Percentiles rank a stretch among this genome's conserved stretches.
Conservation (phyloP, 1,140 invertebrate species). For the Monochamus saltuarius region DNA sequence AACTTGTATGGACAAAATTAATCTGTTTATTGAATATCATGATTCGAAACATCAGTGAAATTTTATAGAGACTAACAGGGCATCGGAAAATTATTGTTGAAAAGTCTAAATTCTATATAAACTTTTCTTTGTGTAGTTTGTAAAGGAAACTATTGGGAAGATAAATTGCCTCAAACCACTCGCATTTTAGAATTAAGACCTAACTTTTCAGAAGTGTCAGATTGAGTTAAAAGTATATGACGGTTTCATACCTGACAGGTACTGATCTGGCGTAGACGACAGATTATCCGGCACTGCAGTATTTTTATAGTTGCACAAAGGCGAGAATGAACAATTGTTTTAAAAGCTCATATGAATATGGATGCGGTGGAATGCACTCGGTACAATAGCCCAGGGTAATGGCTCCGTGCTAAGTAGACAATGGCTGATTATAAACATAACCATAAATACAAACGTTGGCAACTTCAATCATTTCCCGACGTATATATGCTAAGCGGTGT, state of each 20-base stretch:
- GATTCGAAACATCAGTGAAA: no score
- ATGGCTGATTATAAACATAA: constrained; percentile 51
- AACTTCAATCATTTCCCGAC: constrained; percentile 48
- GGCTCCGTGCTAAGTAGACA: constrained; percentile 49
- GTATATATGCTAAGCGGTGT: constrained; percentile 25
- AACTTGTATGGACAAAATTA: no score
- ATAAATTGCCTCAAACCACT: no score
- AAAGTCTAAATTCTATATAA: no score
- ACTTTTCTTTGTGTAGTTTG: no score
- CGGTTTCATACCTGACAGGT: neutral
- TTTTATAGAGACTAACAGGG: no score
- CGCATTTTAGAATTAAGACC: no score
- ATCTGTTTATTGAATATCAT: no score
- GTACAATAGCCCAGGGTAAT: constrained; percentile 46
- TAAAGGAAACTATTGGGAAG: no score
- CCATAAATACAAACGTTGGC: constrained; percentile 48
- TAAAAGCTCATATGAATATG: constrained; percentile 51
- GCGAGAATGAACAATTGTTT: constrained; percentile 46
- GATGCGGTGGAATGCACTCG: constrained; percentile 44
- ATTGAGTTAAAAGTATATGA: no score
- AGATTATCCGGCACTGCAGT: constrained; percentile 17
- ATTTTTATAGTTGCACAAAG: constrained; percentile 42
- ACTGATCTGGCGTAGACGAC: constrained; percentile 1
- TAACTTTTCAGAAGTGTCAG: no score
- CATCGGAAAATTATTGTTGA: no score